A percentile compares a stretch with the other conserved stretches of the same genome.
Conservation (phyloP, 2,888 invertebrate species). For the Macropis europaea region DNA sequence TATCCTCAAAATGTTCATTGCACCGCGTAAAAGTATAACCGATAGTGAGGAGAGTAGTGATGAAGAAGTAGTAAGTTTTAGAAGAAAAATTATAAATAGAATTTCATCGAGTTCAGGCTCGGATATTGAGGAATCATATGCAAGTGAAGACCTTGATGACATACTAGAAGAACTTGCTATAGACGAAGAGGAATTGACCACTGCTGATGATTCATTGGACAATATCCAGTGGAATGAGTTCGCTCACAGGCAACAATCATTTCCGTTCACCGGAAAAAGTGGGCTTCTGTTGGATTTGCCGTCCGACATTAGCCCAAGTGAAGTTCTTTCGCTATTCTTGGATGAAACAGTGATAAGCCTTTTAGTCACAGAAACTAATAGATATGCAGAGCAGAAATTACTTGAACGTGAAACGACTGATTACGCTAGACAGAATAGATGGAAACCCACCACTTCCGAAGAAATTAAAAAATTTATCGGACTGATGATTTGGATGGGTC, state of each 20-base stretch:
- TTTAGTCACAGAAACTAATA: conserved; percentile 49
- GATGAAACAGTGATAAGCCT: conserved; percentile 40
- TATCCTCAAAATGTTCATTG: conserved; percentile 36
- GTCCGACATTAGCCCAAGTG: conserved; percentile 19
- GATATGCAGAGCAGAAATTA: conserved; percentile 52
- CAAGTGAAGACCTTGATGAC: conserved; percentile 38
- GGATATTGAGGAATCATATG: conserved; percentile 41
- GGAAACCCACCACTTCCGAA: conserved; percentile 48
- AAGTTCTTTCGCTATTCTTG: conserved; percentile 35
- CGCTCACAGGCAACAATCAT: conserved; percentile 30
- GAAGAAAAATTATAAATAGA: conserved; percentile 40
- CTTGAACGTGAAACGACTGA: conserved; percentile 26
- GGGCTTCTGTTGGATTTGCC: conserved; percentile 41
- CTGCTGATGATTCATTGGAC: conserved; percentile 36
- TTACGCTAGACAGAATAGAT: conserved; percentile 52
- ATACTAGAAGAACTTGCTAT: conserved; percentile 38
- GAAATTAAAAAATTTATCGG: conserved; percentile 57
- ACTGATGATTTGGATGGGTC: too few species aligned
- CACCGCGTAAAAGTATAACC: conserved; percentile 24
- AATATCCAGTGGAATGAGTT: conserved; percentile 40
- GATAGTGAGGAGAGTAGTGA: conserved; percentile 30
- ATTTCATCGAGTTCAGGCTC: conserved; percentile 45
- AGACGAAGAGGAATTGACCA: conserved; percentile 35
- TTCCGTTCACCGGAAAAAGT: conserved; percentile 41
- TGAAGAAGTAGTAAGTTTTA: conserved; percentile 28